Percentiles rank a stretch among this genome's conserved stretches.
Conservation (phyloP, 1,140 invertebrate species). For the Eufriesea mexicana region DNA sequence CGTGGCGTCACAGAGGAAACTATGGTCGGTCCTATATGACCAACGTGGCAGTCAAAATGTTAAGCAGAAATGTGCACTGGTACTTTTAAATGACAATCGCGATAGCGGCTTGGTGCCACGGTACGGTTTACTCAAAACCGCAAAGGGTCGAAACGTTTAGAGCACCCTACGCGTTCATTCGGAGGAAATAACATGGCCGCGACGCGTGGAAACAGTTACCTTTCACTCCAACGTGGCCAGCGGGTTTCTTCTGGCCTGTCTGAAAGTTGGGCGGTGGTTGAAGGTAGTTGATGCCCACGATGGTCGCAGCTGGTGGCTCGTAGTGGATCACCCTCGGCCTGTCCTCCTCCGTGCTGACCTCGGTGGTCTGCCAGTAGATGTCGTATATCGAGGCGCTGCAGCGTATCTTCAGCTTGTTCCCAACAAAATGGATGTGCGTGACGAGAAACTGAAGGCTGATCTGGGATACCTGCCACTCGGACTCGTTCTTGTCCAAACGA, state of each 20-base stretch:
- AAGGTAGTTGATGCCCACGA: conserved; percentile 79
- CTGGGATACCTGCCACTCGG: conserved; percentile 74
- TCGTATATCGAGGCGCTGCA: conserved; percentile 85
- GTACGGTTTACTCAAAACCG: too few relatives aligned
- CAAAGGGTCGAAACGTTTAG: too few relatives aligned
- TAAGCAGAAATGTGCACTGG: too few relatives aligned
- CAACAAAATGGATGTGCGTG: conserved; percentile 82
- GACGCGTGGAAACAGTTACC: conserved; percentile 67
- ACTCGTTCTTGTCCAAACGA: conserved; percentile 72
- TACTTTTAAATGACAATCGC: too few relatives aligned
- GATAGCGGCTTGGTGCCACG: too few relatives aligned
- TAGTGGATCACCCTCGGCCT: conserved; percentile 73
- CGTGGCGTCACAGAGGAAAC: too few relatives aligned
- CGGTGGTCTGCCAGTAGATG: conserved; percentile 85
- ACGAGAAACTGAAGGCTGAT: conserved; percentile 83
- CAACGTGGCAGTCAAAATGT: too few relatives aligned
- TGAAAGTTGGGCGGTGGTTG: conserved; percentile 81
- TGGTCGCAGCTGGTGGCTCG: conserved; percentile 75
- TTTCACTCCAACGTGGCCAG: conserved; percentile 80
- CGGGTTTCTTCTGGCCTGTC: conserved; percentile 79
- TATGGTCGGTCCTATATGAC: too few relatives aligned
- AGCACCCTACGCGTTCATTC: too few relatives aligned
- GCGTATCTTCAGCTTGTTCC: conserved; percentile 84
- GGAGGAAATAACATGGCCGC: background rate
- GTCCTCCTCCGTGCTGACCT: conserved; percentile 84